Evolutionary conservation across 2,888 invertebrate species (phyloP), one percentile per base, ranked within the genome.

Genomic region (Caenorhabditis wallacei): DNA sequence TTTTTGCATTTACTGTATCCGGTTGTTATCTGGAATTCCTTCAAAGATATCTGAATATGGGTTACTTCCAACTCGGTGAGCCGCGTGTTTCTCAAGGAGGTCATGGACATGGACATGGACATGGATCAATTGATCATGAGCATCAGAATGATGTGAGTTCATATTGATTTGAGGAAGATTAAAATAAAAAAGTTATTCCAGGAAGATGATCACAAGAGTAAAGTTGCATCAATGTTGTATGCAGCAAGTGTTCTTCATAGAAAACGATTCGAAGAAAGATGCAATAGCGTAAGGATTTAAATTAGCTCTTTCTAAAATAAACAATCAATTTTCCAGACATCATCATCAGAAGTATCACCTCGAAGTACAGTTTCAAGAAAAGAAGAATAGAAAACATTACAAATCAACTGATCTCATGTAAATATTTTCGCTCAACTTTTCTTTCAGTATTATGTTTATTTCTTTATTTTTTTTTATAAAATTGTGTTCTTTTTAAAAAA

Each of bases 21-120:
- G 91, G 91, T 22, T 91, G 91, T 70, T 91, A 90, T 80, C 70
- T 89, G 78, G 91, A 91, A 64, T 70, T 91, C 40, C 78, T 91
- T 11, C 85, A 89, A n/a, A 87, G 90, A 64, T 91, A 90, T 80
- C 43, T 89, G 64, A 86, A 90, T 48, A 85, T 89, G 86, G 91
- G 91, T 40, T 87, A 85, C 64, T 91, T 91, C 89, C 91, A 91
- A 75, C 63, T 91, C 3, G 91, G 91, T 18, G 71, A 72, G 7
- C 89, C 89, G 8, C 63, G 89, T 22, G 66, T 89, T 13, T 53
- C 66, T n/a, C 84, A 80, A 54, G 74, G 40, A 35, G 74, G 40
- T 24, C 80, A 80, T 20, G 72, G 80, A 22, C 69, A 83, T 43
- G 66, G 54, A 22, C 70, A 76, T 68, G 76, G 56, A 57, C 57